Percentiles rank a stretch among this genome's conserved stretches.
phyloP scores from a whole-genome alignment of 2,888 invertebrate genomes.

The Copidosoma aretas region DNA sequence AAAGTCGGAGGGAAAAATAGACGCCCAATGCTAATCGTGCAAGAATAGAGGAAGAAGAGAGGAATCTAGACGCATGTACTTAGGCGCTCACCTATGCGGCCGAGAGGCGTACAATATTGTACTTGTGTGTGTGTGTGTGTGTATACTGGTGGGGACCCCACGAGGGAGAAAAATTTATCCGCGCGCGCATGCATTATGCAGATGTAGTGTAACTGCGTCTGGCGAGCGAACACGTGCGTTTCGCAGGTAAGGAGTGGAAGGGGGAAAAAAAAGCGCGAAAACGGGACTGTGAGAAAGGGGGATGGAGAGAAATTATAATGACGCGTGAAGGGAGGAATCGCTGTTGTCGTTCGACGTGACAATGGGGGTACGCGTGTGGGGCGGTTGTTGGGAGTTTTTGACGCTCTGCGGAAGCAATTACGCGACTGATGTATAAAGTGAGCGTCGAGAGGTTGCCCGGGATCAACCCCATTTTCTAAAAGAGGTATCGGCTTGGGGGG shows the following conservation, averaged over 20 bases:
- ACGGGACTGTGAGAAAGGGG: conserved; percentile 11
- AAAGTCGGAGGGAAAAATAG: background rate
- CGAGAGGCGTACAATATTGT: background rate
- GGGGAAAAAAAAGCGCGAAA: conserved; percentile 20
- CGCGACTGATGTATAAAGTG: conserved; percentile 9
- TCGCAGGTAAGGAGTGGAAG: no score
- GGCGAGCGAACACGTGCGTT: no score
- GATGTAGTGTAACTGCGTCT: conserved; percentile 8
- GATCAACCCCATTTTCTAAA: no score
- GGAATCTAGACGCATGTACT: conserved; percentile 1
- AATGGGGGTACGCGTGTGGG: background rate
- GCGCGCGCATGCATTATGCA: no score
- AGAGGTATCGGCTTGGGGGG: no score
- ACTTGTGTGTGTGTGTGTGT: background rate
- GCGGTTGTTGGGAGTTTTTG: background rate
- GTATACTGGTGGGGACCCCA: background rate
- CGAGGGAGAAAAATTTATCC: no score
- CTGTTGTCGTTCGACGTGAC: background rate
- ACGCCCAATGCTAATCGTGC: conserved; percentile 24
- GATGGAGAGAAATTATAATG: conserved; percentile 23
- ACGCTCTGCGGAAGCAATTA: conserved; percentile 20
- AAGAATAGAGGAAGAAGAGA: background rate
- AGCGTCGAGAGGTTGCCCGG: conserved; percentile 13
- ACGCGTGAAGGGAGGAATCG: background rate
- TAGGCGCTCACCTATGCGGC: conserved; percentile 33